Evolutionary conservation across 2,113 vertebrate genomes (phyloP).

Genomic region (Xenopus borealis): DNA sequence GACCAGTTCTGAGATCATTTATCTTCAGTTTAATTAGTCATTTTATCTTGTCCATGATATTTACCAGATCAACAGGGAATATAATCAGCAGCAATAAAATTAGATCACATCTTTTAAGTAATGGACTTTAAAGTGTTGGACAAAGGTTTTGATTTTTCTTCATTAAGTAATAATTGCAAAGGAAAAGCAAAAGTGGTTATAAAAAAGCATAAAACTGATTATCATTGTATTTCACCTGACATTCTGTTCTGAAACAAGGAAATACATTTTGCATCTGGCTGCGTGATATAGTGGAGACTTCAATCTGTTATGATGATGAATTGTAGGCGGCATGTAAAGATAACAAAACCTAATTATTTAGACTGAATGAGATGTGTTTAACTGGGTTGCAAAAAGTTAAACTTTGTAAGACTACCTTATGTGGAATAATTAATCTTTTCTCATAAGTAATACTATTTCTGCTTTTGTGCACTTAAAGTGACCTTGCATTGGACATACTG

Average conservation of each 20-base stretch:
- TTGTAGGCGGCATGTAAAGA: neutral
- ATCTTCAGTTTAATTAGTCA: neutral
- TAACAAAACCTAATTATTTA: neutral
- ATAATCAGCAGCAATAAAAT: conserved; percentile 12
- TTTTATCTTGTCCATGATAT: neutral
- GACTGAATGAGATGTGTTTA: no score
- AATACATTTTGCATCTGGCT: neutral
- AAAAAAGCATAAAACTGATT: neutral
- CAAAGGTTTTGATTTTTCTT: conserved; percentile 15
- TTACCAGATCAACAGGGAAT: conserved; percentile 5
- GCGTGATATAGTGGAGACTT: neutral
- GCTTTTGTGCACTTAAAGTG: no score
- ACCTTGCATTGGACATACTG: no score
- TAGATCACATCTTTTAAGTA: conserved; percentile 31
- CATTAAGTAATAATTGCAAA: conserved; percentile 15
- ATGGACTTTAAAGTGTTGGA: conserved; percentile 24
- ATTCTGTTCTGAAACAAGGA: neutral
- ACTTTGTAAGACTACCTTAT: no score
- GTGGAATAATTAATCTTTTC: no score
- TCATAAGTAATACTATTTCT: no score
- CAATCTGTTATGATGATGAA: neutral
- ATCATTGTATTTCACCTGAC: neutral
- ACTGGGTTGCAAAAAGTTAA: no score
- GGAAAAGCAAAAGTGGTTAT: neutral
- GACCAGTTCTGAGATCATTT: no score